Evolutionary conservation across 2,113 vertebrate species (phyloP).

Genomic region (Fulica atra): DNA sequence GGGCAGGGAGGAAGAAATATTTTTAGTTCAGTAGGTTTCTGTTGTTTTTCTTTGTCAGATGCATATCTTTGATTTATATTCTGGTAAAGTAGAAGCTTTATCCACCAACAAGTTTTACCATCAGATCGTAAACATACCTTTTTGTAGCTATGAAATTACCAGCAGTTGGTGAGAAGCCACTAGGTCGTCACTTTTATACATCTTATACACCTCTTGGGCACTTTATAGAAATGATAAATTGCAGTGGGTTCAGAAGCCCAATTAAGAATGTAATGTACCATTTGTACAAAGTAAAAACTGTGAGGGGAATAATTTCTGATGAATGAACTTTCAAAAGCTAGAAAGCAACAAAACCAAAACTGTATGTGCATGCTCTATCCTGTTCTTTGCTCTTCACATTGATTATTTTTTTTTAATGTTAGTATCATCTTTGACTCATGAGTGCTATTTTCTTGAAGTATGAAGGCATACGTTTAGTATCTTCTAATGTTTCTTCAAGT

Average conservation of each 20-base stretch:
- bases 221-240: neutral
- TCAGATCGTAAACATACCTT: neutral
- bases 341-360: neutral
- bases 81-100: neutral
- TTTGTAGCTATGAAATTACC: constrained; percentile 26
- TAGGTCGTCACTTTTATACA: neutral
- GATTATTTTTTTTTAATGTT: neutral
- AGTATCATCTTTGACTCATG: neutral
- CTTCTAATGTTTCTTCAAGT: neutral
- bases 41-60: constrained; percentile 1
- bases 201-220: neutral
- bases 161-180: neutral
- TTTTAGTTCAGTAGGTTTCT: neutral
- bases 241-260: neutral
- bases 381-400: neutral
- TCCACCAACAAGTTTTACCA: neutral
- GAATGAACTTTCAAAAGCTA: neutral
- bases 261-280: neutral
- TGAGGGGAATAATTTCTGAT: neutral
- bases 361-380: neutral
- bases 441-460: neutral
- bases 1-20: neutral
- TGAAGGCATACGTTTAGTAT: neutral
- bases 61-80: constrained; percentile 31
- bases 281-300: neutral